Base-by-base conservation (phyloP, 2,888 invertebrate species). In the Nomada flava region DNA sequence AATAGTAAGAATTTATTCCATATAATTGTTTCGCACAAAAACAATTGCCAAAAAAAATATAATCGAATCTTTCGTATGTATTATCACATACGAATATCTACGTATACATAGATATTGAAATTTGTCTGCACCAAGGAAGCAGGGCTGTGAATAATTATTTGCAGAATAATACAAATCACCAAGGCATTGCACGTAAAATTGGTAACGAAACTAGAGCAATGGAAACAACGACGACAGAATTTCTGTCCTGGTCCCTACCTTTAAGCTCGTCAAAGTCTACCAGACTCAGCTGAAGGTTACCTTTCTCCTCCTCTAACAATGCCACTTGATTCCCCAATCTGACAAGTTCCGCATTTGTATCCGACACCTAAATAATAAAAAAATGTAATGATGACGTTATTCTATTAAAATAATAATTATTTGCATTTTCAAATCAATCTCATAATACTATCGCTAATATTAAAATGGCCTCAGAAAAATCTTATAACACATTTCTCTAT, bases 301-400 rank as follows among this genome's bases (percentile, higher is more conserved):
- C 98, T 94, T 98, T 98, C 94, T 98, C 98, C 94, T 98, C 98
- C 94, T 98, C 98, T 85, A 98, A 94, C 92, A 98, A 97, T 18
- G 97, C 96, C 81, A 98, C 96, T 94, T 96, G 96, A 89, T 97
- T 96, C 83, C 96, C 96, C 67, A 97, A 93, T 87, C 95, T 95
- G 0, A 96, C 95, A 77, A 97, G 94, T 92, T 97, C 96, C 55
- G 95, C 95, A 93, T 96, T 96, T 18, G 95, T 93, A 91, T 97
- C 96, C 55, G 96, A 96, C 57, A 96, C 94, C 94, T 96, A 95
- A 89, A 95, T 60, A 7, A 36, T 52, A 29, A 42, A 74, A 76
- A 95, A 88, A 95, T 95, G 20, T 96, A 64, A 50, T 62, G 59
- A 50, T n/a, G 20, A 53, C 5, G 9, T 20, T n/a, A 47, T 42